phyloP scores from a whole-genome alignment of 1,140 invertebrate species.

The Philopotamus ludificatus region DNA sequence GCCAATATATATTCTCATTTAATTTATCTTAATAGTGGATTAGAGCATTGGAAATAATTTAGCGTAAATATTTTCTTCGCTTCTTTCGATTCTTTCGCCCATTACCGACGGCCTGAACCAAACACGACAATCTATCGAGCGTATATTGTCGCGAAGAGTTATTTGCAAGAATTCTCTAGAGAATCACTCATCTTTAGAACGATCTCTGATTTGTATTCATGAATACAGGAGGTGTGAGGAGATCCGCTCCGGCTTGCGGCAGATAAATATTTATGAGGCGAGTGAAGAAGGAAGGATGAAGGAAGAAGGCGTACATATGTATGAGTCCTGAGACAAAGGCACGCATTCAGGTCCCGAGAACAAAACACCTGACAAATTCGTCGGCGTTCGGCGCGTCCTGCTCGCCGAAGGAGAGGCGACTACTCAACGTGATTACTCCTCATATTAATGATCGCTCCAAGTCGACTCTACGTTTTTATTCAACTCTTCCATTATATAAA shows the following conservation, averaged over 20 bases:
- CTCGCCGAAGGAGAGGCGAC: not conserved
- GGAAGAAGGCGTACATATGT: constrained; percentile 19
- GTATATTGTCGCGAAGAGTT: too few relatives aligned
- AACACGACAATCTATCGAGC: too few relatives aligned
- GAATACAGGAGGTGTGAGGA: constrained; percentile 20
- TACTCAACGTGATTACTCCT: constrained; percentile 17
- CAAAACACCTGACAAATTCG: constrained; percentile 31
- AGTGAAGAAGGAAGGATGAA: constrained; percentile 16
- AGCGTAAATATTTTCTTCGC: too few relatives aligned
- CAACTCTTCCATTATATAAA: not conserved
- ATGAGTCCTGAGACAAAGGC: constrained; percentile 9
- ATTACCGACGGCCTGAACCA: too few relatives aligned
- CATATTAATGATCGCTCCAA: constrained; percentile 5
- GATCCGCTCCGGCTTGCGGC: constrained; percentile 27
- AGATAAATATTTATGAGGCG: constrained; percentile 28
- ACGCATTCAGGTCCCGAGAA: not conserved
- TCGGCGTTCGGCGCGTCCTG: too few relatives aligned
- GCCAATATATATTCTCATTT: too few relatives aligned
- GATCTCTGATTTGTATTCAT: constrained; percentile 32
- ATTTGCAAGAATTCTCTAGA: constrained; percentile 7
- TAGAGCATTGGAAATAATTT: too few relatives aligned
- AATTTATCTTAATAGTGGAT: too few relatives aligned
- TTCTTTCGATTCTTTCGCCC: too few relatives aligned
- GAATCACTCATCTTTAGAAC: constrained; percentile 24
- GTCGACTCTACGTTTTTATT: not conserved